Evolutionary conservation across 2,888 invertebrate genomes (phyloP), one percentile per base, ranked within the genome.

Genomic region (Ophion costatus): DNA sequence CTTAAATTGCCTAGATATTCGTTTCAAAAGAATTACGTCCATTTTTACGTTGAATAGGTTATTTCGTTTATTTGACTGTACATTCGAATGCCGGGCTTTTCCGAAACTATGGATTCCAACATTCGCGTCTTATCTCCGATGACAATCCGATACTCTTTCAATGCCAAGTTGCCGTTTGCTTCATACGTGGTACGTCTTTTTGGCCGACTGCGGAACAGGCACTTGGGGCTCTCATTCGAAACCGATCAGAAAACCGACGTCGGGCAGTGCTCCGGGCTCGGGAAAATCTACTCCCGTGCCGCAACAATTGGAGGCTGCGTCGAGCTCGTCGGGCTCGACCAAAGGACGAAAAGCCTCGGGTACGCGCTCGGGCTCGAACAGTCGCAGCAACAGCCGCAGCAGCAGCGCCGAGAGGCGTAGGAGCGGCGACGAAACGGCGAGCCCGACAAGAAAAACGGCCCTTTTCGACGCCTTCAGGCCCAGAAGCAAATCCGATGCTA

Each of bases 401-500:
- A 93, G 90, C 87, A 93, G 93, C 80, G 90, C 91, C 69, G 93
- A 93, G 82, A 91, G 93, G 66, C 89, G 91, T 79, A 91, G 87
- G 84, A 93, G 92, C 81, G 91, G 83, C 42, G 93, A 93, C 82
- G 95, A 95, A 87, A 96, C 96, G 63, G 95, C 95, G 87, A 96
- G 96, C 89, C 96, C 96, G 51, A 96, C 96, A 89, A 95, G 96
- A 24, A 95, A 96, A 83, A 96, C 97, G 10, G 96, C 96, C 0
- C 94, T 98, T 88, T 96, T 98, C 91, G 97, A 98, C 92, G 97
- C 97, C 61, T 97, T 98, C 92, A 94, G 97, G 88, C 96, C 96
- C 71, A 95, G 97, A 84, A 96, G 96, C 87, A 97, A 97, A 93
- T 96, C 97, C 51, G 97, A 97, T 94, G 97, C 97, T 81, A 95